Evolutionary conservation across 2,888 invertebrate genomes (phyloP).

Genomic region (Coecobrya sp.): DNA sequence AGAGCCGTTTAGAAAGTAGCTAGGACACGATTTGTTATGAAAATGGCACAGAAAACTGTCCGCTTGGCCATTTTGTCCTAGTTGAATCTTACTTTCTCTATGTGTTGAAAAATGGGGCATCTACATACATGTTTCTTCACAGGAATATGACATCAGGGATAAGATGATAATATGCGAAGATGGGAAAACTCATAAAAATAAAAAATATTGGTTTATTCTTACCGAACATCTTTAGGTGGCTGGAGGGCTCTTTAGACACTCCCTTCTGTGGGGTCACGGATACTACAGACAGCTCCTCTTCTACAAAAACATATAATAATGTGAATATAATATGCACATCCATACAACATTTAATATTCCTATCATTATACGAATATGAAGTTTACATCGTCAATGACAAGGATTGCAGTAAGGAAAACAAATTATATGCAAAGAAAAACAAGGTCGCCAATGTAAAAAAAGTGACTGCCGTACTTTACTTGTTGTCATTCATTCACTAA

Average conservation of each 20-base stretch:
- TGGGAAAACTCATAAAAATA: background rate
- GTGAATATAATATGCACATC: background rate
- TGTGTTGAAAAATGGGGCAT: background rate
- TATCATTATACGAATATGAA: background rate
- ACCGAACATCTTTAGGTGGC: conserved; percentile 81
- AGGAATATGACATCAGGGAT: background rate
- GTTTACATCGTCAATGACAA: background rate
- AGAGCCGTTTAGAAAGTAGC: background rate
- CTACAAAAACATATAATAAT: conserved; percentile 20
- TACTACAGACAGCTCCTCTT: conserved; percentile 60
- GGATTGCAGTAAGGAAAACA: background rate
- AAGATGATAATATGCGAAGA: background rate
- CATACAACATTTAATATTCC: background rate
- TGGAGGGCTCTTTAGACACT: conserved; percentile 80
- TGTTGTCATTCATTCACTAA: background rate
- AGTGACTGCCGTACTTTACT: background rate
- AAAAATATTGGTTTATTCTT: conserved; percentile 49
- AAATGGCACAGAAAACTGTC: background rate
- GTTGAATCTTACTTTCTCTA: background rate
- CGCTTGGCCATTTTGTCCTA: background rate
- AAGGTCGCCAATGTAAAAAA: background rate
- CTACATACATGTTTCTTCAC: background rate
- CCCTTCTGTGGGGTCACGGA: conserved; percentile 69
- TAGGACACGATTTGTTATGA: background rate
- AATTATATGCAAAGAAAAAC: background rate